Conservation (phyloP, 2,113 vertebrate genomes). For the Triplophysa tibetana region DNA sequence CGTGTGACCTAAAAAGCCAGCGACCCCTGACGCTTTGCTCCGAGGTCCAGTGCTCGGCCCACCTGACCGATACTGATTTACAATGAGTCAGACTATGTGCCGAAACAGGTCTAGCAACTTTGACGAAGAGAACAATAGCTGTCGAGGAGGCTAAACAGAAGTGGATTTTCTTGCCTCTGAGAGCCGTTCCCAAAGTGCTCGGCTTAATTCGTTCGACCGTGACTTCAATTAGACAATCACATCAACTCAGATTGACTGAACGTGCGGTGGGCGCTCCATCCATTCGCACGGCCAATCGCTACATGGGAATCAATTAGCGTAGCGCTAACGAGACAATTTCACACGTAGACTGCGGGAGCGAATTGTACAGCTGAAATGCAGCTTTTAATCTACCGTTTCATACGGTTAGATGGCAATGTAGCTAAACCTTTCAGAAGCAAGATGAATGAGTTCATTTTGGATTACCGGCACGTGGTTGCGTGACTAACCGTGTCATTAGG, state of each 20-base stretch:
- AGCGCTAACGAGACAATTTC: conserved; percentile 56
- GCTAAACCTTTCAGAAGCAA: neutral
- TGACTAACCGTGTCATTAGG: neutral
- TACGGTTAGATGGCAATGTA: conserved; percentile 7
- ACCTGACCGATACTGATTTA: conserved; percentile 30
- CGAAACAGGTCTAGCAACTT: neutral
- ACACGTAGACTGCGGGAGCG: conserved; percentile 40
- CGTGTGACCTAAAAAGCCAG: conserved; percentile 38
- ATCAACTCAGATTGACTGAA: conserved; percentile 54
- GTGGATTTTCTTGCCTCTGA: neutral
- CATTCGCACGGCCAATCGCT: conserved; percentile 61
- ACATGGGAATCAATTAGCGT: conserved; percentile 64
- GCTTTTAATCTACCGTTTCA: conserved; percentile 11
- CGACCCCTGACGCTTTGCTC: conserved; percentile 29
- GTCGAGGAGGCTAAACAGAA: neutral
- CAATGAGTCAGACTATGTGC: neutral
- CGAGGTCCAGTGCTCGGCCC: conserved; percentile 35
- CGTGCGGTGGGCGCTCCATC: conserved; percentile 53
- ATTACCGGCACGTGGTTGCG: neutral
- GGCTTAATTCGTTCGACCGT: conserved; percentile 50
- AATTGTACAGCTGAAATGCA: neutral
- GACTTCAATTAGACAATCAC: conserved; percentile 64
- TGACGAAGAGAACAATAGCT: conserved; percentile 30
- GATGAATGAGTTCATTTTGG: conserved; percentile 22
- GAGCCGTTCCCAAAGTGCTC: conserved; percentile 18